Base-by-base conservation (phyloP, 37 sponge, comb jelly and placozoan genomes). In the Lycopodina hypogea region DNA sequence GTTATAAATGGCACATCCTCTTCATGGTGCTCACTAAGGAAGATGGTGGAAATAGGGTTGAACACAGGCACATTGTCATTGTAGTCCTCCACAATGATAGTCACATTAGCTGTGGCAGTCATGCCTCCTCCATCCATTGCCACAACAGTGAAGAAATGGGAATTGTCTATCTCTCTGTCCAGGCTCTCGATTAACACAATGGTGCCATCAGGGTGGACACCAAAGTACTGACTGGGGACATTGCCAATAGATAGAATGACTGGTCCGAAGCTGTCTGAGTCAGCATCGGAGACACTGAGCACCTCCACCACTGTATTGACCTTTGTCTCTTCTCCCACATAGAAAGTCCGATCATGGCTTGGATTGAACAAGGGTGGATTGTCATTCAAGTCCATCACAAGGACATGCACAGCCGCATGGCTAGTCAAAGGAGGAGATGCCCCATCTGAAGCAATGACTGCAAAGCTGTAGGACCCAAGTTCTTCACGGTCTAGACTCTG, bases 371-470 rank as follows among this genome's bases (percentile, higher is more conserved):
- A 41, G 15, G 93, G 93, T 32, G 22, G 3, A 26, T 83, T 78
- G 57, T 93, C 93, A 73, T 88, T 86, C 12, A 77, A 65, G 69
- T 93, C 93, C 11, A 48, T 50, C 9, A 93, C 74, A 36, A 39
- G 35, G 1, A 93, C 72, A 1, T 26, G 29, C 0, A 93, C 80
- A 1, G 12, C 9, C 2, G 42, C 63, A 15, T 42, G 34, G 6
- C 70, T 37, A 15, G 58, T 35, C n/a, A 52, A 65, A n/a, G 88
- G 82, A 24, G 88, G 85, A 19, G 28, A 77, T 2, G 90, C 94
- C 41, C 65, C 48, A 28, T 94, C 94, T 3, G 53, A 52, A 40
- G 93, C 93, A 3, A 81, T 30, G 22, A 92, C 85, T 18, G 23
- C 62, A 71, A 92, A 74, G 28, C 33, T 48, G 65, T 86, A 82